phyloP scores from a whole-genome alignment of 2,888 invertebrate species.

The Parochlus steinenii region DNA sequence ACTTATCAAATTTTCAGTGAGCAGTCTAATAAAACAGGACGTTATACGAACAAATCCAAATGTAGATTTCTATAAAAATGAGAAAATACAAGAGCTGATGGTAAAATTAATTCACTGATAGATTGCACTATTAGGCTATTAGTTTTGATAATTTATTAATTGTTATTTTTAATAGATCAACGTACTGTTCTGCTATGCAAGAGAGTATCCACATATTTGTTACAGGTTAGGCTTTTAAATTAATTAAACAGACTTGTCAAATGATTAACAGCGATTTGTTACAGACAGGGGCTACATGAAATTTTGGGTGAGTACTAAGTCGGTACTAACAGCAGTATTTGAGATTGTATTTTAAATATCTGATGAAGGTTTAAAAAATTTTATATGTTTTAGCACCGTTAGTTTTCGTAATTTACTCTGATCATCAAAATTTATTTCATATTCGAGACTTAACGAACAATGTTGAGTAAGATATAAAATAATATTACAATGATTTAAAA shows the following conservation, averaged over 20 bases:
- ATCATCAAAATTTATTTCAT: constrained; percentile 50
- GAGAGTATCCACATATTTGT: constrained; percentile 49
- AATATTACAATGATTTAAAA: too few relatives aligned
- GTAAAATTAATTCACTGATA: too few relatives aligned
- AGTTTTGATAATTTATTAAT: neutral
- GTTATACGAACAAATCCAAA: constrained; percentile 72
- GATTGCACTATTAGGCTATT: neutral
- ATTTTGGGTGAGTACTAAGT: too few relatives aligned
- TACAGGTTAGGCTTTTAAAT: constrained; percentile 41
- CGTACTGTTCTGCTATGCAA: constrained; percentile 42
- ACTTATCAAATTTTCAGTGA: too few relatives aligned
- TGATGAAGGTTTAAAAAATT: too few relatives aligned
- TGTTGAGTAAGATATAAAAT: constrained; percentile 23
- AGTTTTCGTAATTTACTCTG: constrained; percentile 56
- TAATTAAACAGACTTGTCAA: too few relatives aligned
- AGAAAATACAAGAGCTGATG: constrained; percentile 55
- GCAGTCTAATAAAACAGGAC: constrained; percentile 60
- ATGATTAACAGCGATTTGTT: constrained; percentile 50
- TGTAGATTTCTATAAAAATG: constrained; percentile 55
- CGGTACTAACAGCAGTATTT: too few relatives aligned
- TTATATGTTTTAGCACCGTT: too few relatives aligned
- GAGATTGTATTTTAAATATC: too few relatives aligned
- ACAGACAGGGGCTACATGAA: constrained; percentile 81
- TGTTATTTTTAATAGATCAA: constrained; percentile 28
- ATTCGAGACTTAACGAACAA: constrained; percentile 34